Percentiles rank a stretch among this genome's conserved stretches.
Conservation (phyloP, 2,113 vertebrate species). For the Camelus bactrianus region DNA sequence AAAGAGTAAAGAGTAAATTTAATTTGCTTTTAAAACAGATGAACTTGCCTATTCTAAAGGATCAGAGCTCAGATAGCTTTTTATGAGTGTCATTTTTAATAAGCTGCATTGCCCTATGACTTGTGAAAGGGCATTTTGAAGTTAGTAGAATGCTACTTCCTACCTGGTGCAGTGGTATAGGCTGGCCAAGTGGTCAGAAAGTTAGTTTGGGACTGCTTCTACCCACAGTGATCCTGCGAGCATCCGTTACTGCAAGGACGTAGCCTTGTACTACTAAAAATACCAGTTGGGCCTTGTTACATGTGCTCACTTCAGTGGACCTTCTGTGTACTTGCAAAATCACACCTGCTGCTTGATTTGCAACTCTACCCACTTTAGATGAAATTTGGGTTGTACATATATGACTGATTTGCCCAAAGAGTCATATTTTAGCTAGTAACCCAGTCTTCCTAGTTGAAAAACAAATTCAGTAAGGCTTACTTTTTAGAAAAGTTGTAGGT, state of each 20-base stretch:
- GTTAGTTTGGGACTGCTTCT: not conserved
- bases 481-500: not conserved
- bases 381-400: not conserved
- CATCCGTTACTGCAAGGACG: not conserved
- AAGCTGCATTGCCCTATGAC: not conserved
- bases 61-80: not conserved
- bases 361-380: not conserved
- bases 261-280: not conserved
- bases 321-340: not conserved
- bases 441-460: not conserved
- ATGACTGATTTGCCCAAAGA: not conserved
- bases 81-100: not conserved
- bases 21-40: not conserved
- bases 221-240: not conserved
- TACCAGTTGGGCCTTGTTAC: not conserved
- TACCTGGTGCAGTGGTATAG: not conserved
- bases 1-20: not conserved
- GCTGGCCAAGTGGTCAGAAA: not conserved
- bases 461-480: not conserved
- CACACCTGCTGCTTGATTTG: not conserved
- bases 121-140: constrained; percentile 20
- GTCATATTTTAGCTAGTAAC: not conserved
- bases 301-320: not conserved
- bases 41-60: not conserved
- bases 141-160: not conserved